A percentile compares a stretch with the other conserved stretches of the same genome.
phyloP scores from a whole-genome alignment of 2,888 invertebrate genomes.

The Macropis europaea region DNA sequence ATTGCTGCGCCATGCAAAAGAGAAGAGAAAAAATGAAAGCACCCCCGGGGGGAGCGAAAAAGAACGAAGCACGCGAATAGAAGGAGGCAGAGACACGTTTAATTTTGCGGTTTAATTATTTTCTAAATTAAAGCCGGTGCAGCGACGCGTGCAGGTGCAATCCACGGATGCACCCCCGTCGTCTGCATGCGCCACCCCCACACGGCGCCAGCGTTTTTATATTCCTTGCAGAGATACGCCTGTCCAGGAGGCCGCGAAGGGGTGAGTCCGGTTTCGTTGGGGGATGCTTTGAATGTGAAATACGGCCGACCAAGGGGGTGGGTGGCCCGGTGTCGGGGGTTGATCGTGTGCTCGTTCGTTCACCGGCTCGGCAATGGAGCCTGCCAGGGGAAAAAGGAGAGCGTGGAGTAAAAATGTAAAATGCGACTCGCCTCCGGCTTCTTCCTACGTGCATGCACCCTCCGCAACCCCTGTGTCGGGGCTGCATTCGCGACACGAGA shows the following conservation, averaged over 20 bases:
- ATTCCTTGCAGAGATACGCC: conserved; percentile 72
- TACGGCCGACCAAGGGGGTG: conserved; percentile 53
- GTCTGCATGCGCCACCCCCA: conserved; percentile 14
- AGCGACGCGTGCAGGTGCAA: conserved; percentile 21
- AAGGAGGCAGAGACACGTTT: conserved; percentile 58
- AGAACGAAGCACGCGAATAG: conserved; percentile 22
- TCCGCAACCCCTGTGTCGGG: not conserved
- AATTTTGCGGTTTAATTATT: conserved; percentile 78
- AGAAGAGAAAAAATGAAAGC: not conserved
- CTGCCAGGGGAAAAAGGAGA: conserved; percentile 53
- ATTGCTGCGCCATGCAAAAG: too few relatives aligned
- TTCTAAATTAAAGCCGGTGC: conserved; percentile 74
- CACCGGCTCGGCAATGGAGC: conserved; percentile 46
- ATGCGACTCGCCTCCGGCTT: conserved; percentile 72
- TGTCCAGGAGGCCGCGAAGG: conserved; percentile 48
- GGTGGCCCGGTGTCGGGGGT: conserved; percentile 41
- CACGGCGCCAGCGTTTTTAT: conserved; percentile 66
- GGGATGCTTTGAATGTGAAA: conserved; percentile 73
- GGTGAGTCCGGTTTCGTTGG: conserved; percentile 41
- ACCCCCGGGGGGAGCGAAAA: not conserved
- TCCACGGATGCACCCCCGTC: conserved; percentile 4
- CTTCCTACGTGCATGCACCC: conserved; percentile 21
- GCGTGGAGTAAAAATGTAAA: conserved; percentile 71
- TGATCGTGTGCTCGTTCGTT: conserved; percentile 68
- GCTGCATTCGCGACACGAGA: not conserved